Percentiles rank a stretch among this genome's conserved stretches.
Evolutionary conservation across 2,888 invertebrate genomes (phyloP).

Genomic region (Andrena hattorfiana): DNA sequence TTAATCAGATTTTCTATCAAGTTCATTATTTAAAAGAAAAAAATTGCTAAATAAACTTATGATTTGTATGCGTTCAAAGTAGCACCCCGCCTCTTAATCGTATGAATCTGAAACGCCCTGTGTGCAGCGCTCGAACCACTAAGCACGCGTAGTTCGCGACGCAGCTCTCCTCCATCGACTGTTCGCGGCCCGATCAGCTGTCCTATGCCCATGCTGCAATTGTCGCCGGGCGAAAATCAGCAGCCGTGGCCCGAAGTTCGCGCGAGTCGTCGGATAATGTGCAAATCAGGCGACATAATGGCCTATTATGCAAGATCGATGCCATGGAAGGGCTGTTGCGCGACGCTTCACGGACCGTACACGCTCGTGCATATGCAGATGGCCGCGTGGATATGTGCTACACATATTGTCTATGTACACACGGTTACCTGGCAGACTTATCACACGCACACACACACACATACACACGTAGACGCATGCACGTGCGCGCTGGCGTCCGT

Average conservation of each 20-base stretch:
- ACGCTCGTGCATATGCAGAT: constrained; percentile 55
- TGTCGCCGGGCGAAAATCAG: constrained; percentile 30
- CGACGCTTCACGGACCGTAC: constrained; percentile 48
- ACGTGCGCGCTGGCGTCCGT: constrained; percentile 12
- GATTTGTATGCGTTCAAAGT: no score
- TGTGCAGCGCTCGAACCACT: no score
- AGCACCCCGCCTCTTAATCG: no score
- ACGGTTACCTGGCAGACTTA: constrained; percentile 26
- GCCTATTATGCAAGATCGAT: constrained; percentile 69
- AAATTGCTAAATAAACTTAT: no score
- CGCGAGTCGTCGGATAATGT: constrained; percentile 66
- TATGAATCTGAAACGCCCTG: no score
- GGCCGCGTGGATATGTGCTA: constrained; percentile 21
- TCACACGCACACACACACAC: neutral
- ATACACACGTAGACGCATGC: neutral
- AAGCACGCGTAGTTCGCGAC: neutral
- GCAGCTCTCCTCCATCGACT: neutral
- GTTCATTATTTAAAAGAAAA: no score
- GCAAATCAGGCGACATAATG: constrained; percentile 69
- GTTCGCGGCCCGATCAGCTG: constrained; percentile 15
- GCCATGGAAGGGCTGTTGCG: constrained; percentile 60
- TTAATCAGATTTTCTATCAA: no score
- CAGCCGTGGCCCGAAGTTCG: constrained; percentile 51
- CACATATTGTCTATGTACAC: constrained; percentile 16
- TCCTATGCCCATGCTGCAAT: constrained; percentile 29